A percentile compares a stretch with the other conserved stretches of the same genome.
These are phyloP conservation scores for Diaphora mendica DNA, from an alignment of 2,888 invertebrate species.

Conservation along the genomic window DNA sequence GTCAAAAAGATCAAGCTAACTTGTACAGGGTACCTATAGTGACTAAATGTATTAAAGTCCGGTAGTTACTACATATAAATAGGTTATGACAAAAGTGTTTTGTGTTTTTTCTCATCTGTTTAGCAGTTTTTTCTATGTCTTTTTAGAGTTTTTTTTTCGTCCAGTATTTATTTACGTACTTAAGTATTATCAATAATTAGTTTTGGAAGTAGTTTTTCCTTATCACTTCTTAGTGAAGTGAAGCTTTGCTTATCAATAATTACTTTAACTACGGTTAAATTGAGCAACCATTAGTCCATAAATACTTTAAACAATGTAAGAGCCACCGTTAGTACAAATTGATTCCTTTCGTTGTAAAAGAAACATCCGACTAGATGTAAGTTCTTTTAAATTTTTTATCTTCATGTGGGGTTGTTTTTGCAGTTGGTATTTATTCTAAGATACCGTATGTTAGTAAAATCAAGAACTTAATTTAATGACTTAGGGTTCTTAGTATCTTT, in stretches of 20 bases:
- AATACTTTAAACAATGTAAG: background rate
- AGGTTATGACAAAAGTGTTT: background rate
- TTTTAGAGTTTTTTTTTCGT: background rate
- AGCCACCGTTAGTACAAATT: background rate
- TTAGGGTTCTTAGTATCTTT: too few relatives aligned
- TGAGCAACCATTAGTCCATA: background rate
- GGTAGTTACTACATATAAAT: background rate
- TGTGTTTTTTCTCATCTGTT: background rate
- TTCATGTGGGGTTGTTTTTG: too few relatives aligned
- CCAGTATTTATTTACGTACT: background rate
- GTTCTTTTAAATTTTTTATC: too few relatives aligned
- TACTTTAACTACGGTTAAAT: background rate
- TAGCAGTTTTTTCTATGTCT: too few relatives aligned
- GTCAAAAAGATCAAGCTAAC: too few relatives aligned
- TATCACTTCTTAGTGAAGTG: too few relatives aligned
- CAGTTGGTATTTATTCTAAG: too few relatives aligned
- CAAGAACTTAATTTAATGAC: background rate
- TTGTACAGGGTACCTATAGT: too few relatives aligned
- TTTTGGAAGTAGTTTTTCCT: background rate
- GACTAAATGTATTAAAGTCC: too few relatives aligned
- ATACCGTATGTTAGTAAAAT: background rate
- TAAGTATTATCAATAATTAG: background rate
- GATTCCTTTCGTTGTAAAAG: background rate
- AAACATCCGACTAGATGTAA: background rate
- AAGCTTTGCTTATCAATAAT: background rate